These are phyloP conservation scores for Haliaeetus leucogaster DNA, from an alignment of 2,113 vertebrate species.

Conservation along the genomic window DNA sequence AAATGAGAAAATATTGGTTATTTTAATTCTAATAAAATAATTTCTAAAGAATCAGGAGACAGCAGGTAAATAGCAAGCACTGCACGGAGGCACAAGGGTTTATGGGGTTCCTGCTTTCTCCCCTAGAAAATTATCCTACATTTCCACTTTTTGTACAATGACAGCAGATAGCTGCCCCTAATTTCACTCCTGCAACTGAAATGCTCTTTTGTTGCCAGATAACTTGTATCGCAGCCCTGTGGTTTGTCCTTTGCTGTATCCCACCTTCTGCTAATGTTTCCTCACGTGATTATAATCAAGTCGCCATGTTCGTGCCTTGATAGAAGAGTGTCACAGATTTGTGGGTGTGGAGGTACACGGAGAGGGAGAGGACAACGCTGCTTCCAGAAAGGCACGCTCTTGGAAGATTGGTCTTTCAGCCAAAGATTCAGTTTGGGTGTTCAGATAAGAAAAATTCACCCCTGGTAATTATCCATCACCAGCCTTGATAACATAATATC, in stretches of 20 bases:
- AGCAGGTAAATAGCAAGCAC: constrained; percentile 29
- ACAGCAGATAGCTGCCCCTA: not conserved
- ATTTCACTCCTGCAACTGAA: not conserved
- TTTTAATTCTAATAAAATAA: constrained; percentile 63
- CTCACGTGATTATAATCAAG: rapidly evolving
- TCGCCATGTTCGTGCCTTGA: rapidly evolving
- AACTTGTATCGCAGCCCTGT: not conserved
- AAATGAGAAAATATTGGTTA: constrained; percentile 63
- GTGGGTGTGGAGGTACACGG: too few relatives aligned
- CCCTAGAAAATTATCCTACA: not conserved
- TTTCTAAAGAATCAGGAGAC: constrained; percentile 35
- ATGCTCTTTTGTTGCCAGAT: not conserved
- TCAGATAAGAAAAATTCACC: not conserved
- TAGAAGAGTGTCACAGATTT: rapidly evolving
- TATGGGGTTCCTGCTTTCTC: not conserved
- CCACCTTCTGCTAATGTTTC: not conserved
- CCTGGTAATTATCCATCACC: not conserved
- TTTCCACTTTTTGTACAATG: not conserved
- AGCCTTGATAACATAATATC: not conserved
- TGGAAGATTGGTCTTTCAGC: not conserved
- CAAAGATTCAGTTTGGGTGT: not conserved
- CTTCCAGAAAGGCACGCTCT: not conserved
- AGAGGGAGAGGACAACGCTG: not conserved
- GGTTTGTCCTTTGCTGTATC: not conserved
- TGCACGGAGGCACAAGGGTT: not conserved